These are phyloP conservation scores for Oophaga sylvatica DNA, from an alignment of 2,797 vertebrate species.

Conservation along the genomic window DNA sequence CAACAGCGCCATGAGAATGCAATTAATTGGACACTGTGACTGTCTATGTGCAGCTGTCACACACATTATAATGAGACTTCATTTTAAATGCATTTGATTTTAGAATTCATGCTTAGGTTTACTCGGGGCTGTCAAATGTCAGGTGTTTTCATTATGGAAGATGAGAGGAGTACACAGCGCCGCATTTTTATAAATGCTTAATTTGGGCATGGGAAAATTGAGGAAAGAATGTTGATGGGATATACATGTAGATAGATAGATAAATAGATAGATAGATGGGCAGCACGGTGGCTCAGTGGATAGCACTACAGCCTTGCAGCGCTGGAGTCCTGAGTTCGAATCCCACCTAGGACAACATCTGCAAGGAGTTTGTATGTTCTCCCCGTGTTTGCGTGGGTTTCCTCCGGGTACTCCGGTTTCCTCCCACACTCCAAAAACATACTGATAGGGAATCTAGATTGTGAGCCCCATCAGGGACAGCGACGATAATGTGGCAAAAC, in stretches of 20 bases:
- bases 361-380: no score
- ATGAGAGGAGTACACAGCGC: slow-evolving; percentile 26
- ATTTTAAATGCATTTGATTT: slow-evolving; percentile 55
- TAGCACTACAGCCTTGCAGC: no score
- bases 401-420: no score
- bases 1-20: slow-evolving; percentile 15
- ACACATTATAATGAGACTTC: slow-evolving; percentile 46
- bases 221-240: neutral
- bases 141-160: slow-evolving; percentile 52
- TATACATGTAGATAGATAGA: slow-evolving; percentile 4
- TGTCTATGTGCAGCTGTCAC: slow-evolving; percentile 11
- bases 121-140: slow-evolving; percentile 52
- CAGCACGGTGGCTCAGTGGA: no score
- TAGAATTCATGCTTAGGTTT: slow-evolving; percentile 50
- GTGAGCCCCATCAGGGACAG: no score
- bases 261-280: slow-evolving; percentile 19
- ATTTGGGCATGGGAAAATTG: neutral
- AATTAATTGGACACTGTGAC: slow-evolving; percentile 53
- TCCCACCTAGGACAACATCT: no score
- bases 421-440: no score
- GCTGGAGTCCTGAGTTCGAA: no score
- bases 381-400: no score
- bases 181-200: slow-evolving; percentile 33
- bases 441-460: no score
- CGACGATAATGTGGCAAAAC: no score